These are phyloP conservation scores for Perizoma affinitatum DNA, from an alignment of 2,888 invertebrate genomes.

Conservation along the genomic window DNA sequence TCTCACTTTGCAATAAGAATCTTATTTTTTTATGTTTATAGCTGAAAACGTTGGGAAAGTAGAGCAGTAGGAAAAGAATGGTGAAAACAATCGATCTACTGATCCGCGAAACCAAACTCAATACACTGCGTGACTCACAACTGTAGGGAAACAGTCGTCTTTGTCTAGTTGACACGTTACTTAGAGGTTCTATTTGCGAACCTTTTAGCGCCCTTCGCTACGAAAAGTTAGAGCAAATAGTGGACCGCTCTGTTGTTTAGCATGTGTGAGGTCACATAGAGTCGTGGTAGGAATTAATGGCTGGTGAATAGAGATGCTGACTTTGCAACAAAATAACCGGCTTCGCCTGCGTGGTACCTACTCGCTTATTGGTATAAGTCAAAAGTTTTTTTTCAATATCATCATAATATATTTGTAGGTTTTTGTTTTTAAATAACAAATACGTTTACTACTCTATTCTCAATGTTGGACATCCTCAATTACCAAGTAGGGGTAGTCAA, in stretches of 20 bases:
- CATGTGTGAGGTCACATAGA: conserved; percentile 38
- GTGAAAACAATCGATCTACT: conserved; percentile 22
- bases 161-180: conserved; percentile 79
- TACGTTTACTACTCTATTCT: background rate
- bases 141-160: conserved; percentile 63
- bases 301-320: conserved; percentile 2
- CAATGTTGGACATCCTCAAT: no score
- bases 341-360: no score
- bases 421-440: no score
- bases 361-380: no score
- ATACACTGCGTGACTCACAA: conserved; percentile 42
- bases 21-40: no score
- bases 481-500: no score
- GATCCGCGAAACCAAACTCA: conserved; percentile 43
- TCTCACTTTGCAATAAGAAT: no score
- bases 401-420: no score
- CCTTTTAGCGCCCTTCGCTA: conserved; percentile 77
- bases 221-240: conserved; percentile 69
- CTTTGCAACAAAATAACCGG: background rate
- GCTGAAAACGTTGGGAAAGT: background rate
- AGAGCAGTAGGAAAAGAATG: background rate
- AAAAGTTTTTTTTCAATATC: no score
- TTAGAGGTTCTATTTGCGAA: conserved; percentile 76
- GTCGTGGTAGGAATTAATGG: conserved; percentile 23
- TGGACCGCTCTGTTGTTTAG: conserved; percentile 43